A percentile compares a stretch with the other conserved stretches of the same genome.
phyloP scores from a whole-genome alignment of 2,113 vertebrate genomes.

The Tretioscincus oriximinensis region DNA sequence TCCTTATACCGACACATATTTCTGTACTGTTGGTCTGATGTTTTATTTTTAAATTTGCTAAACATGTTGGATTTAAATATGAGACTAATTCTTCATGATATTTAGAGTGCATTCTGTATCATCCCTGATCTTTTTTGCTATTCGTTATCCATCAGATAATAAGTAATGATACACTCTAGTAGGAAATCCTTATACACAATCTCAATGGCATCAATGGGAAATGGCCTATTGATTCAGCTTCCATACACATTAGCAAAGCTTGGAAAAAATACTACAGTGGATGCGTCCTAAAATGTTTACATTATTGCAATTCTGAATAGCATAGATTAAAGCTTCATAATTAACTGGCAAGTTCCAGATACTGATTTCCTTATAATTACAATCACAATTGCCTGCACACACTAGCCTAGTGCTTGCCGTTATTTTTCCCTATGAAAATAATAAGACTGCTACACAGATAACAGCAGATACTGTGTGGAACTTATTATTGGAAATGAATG shows the following conservation, averaged over 20 bases:
- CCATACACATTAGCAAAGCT: background rate
- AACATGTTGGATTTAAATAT: too few relatives aligned
- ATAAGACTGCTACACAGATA: slow-evolving; percentile 18
- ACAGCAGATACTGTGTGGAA: background rate
- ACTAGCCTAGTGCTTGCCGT: background rate
- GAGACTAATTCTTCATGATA: too few relatives aligned
- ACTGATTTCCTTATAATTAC: background rate
- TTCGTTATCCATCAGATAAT: background rate
- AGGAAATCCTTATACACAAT: background rate
- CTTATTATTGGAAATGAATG: slow-evolving; percentile 20
- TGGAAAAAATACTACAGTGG: background rate
- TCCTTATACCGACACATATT: too few relatives aligned
- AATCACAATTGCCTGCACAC: fast-evolving
- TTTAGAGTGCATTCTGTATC: too few relatives aligned
- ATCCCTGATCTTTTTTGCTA: too few relatives aligned
- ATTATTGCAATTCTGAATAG: background rate
- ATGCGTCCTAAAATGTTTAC: background rate
- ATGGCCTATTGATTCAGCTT: background rate
- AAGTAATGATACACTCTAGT: background rate
- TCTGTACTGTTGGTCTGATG: too few relatives aligned
- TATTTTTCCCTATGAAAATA: background rate
- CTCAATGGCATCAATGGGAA: background rate
- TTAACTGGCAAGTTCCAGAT: background rate
- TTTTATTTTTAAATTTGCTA: too few relatives aligned
- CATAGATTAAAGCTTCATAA: background rate